These are phyloP conservation scores for Montipora capricornis DNA, from an alignment of 64 coral and sea anemone species.

Conservation along the genomic window DNA sequence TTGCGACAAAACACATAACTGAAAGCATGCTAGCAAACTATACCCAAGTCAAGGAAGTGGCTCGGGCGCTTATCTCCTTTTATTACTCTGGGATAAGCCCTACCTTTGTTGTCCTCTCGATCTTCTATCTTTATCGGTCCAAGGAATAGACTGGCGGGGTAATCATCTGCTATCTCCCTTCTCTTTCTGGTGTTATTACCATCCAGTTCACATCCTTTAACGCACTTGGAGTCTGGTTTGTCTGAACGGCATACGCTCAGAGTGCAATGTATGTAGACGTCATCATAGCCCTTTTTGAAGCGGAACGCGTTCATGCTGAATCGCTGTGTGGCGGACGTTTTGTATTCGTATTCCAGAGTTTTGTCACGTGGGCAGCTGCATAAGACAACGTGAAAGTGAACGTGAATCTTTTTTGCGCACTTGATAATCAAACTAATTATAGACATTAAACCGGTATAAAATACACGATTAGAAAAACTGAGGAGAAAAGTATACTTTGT, in stretches of 20 bases:
- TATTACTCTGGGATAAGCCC: no score
- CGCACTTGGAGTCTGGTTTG: constrained; percentile 2
- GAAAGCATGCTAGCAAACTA: no score
- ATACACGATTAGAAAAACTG: no score
- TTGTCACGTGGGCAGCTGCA: constrained; percentile 24
- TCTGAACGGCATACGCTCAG: constrained; percentile 20
- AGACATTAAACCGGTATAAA: no score
- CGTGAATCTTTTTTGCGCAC: neutral
- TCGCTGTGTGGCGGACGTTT: neutral
- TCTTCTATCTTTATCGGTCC: neutral
- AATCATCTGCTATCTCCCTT: neutral
- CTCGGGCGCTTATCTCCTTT: no score
- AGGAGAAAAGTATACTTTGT: no score
- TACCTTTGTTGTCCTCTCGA: neutral
- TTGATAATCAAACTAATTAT: no score
- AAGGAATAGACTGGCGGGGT: neutral
- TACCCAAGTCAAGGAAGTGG: no score
- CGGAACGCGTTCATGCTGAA: constrained; percentile 23
- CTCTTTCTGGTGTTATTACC: constrained; percentile 10
- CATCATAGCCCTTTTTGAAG: constrained; percentile 5
- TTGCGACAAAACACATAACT: no score
- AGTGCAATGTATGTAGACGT: constrained; percentile 30
- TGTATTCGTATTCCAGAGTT: constrained; percentile 32
- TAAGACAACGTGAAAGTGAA: neutral
- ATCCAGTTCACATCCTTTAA: neutral